Base-by-base conservation (phyloP, 2,113 vertebrate species). In the Phasianus colchicus region DNA sequence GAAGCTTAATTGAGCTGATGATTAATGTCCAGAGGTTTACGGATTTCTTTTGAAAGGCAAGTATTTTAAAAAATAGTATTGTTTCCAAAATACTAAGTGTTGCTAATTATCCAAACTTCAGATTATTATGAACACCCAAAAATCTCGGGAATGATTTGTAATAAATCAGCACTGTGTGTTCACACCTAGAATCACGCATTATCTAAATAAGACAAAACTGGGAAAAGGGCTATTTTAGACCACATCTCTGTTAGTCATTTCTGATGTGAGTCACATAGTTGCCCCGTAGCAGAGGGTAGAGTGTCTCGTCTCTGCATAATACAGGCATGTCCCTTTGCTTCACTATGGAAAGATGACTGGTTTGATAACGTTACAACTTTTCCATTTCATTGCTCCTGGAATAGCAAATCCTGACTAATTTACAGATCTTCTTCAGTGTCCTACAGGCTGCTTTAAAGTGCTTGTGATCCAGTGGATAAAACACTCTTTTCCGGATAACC, bases 261-360 rank as follows among this genome's bases (percentile, higher is more conserved):
- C 34, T 76, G 32, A 32, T 36, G 16, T 18, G 52, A 11, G 43
- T 45, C 60, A 4, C 24, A 13, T 55, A 27, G 17, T 3, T n/a
- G 52, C 10, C 18, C 18, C 13, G 7, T 8, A n/a, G 27, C 42
- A 27, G 13, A 42, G 8, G 19, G 54, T 66, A 54, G 38, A 24
- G 38, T 50, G 30, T 55, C 0, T 0, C 8, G 30, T 55, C 0
- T 0, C 10, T 71, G n/a, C 30, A 14, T 17, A 32, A 9, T 19
- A 43, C 7, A 14, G 54, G 17, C 24, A 22, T 4, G 20, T 32
- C 40, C 17, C 18, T 47, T 48, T 71, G 54, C 42, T 66, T 63
- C 48, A 17, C 17, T 20, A 36, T 30, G 30, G 20, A 71, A 71
- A 60, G 58, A 9, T 7, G 17, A 4, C 48, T 45, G 48, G 14